Evolutionary conservation across 2,113 vertebrate genomes (phyloP).

Genomic region (Syngnathoides biaculeatus): DNA sequence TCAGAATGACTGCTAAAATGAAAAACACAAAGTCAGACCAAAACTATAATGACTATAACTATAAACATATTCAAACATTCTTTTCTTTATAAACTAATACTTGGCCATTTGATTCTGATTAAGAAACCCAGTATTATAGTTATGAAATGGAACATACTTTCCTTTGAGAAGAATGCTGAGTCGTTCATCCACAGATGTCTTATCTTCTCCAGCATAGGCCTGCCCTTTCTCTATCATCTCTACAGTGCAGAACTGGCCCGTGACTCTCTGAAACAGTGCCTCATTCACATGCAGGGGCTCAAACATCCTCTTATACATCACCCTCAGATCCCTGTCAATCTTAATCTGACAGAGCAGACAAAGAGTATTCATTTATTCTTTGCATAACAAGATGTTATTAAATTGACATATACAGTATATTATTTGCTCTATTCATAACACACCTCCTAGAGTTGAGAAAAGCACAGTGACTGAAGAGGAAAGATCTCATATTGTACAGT

Average conservation of each 20-base stretch:
- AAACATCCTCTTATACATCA: slow-evolving; percentile 90
- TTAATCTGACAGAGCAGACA: slow-evolving; percentile 80
- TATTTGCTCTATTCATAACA: neutral
- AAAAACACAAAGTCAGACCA: neutral
- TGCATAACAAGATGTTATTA: neutral
- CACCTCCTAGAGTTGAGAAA: neutral
- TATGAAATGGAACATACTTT: slow-evolving; percentile 76
- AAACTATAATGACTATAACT: neutral
- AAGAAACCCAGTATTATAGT: neutral
- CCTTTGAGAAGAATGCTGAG: slow-evolving; percentile 96
- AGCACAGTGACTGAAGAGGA: neutral
- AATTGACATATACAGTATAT: neutral
- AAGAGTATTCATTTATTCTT: neutral
- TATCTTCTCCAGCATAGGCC: slow-evolving; percentile 89
- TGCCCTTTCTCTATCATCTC: slow-evolving; percentile 88
- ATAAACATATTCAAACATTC: neutral
- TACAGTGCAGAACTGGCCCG: slow-evolving; percentile 95
- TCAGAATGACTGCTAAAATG: slow-evolving; percentile 11
- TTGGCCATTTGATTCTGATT: neutral
- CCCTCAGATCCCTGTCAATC: slow-evolving; percentile 87
- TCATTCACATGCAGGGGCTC: slow-evolving; percentile 91
- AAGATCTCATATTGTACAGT: slow-evolving; percentile 5
- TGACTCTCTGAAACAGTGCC: slow-evolving; percentile 89
- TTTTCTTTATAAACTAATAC: neutral
- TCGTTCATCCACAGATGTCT: slow-evolving; percentile 94